Conservation (phyloP, 1,140 invertebrate species). For the Ceratosolen solmsi region DNA sequence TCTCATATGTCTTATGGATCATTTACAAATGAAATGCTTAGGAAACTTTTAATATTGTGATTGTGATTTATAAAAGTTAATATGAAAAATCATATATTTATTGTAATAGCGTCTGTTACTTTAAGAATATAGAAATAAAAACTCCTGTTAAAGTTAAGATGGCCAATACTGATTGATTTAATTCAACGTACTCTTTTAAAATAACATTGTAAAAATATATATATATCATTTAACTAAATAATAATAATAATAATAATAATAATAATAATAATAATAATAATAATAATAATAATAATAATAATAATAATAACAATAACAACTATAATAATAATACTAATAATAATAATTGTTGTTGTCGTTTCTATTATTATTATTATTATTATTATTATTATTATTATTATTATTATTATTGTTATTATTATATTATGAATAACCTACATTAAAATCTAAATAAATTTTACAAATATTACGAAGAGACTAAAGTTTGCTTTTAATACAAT, state of each 20-base stretch:
- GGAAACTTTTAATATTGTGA: not conserved
- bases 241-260: constrained; percentile 16
- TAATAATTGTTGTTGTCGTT: no score
- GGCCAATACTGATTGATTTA: constrained; percentile 45
- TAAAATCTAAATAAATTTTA: constrained; percentile 48
- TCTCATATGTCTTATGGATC: not conserved
- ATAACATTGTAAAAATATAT: constrained; percentile 46
- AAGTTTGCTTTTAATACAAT: constrained; percentile 35
- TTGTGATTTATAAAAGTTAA: constrained; percentile 1
- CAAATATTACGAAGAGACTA: constrained; percentile 26
- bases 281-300: no score
- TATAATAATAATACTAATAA: no score
- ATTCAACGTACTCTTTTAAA: constrained; percentile 35
- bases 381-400: no score
- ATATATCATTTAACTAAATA: constrained; percentile 37
- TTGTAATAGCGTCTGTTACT: constrained; percentile 4
- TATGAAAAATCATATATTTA: not conserved
- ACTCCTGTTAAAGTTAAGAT: constrained; percentile 26
- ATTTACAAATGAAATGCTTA: constrained; percentile 8
- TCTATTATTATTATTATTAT: no score
- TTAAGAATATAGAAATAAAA: constrained; percentile 25
- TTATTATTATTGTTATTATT: no score
- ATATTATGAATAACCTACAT: constrained; percentile 32
- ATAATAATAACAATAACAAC: no score
- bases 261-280: no score